These are phyloP conservation scores for Sialis fuliginosa DNA, from an alignment of 2,888 invertebrate species.

Conservation along the genomic window DNA sequence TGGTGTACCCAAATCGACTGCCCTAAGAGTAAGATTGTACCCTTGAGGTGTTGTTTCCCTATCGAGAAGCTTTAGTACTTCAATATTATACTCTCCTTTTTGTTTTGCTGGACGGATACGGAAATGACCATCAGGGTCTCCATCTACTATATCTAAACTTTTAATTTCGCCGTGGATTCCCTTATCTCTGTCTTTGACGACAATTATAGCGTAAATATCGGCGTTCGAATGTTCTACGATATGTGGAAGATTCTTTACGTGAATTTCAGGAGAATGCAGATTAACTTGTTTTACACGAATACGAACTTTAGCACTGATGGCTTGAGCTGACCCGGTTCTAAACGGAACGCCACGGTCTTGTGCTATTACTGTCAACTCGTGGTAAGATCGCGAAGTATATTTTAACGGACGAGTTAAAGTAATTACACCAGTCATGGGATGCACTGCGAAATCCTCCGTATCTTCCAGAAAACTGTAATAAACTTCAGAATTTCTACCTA, in stretches of 20 bases:
- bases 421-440: slow-evolving; percentile 81
- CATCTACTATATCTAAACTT: slow-evolving; percentile 67
- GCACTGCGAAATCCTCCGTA: slow-evolving; percentile 76
- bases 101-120: slow-evolving; percentile 45
- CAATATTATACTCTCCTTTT: slow-evolving; percentile 59
- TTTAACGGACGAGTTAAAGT: slow-evolving; percentile 62
- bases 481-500: slow-evolving; percentile 90
- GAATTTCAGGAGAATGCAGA: slow-evolving; percentile 69
- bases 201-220: slow-evolving; percentile 78
- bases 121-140: slow-evolving; percentile 82
- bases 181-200: slow-evolving; percentile 64
- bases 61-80: slow-evolving; percentile 58
- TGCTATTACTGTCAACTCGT: slow-evolving; percentile 65
- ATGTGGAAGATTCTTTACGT: slow-evolving; percentile 60
- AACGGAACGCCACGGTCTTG: slow-evolving; percentile 63
- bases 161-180: slow-evolving; percentile 75
- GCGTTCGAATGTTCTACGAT: slow-evolving; percentile 65
- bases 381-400: slow-evolving; percentile 47
- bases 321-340: slow-evolving; percentile 30
- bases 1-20: slow-evolving; percentile 68
- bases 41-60: slow-evolving; percentile 62
- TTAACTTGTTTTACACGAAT: slow-evolving; percentile 71
- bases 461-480: slow-evolving; percentile 81
- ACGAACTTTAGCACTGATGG: slow-evolving; percentile 56
- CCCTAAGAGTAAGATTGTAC: slow-evolving; percentile 75